Percentiles rank a stretch among this genome's conserved stretches.
Evolutionary conservation across 2,888 invertebrate genomes (phyloP).

Genomic region (Ophioninae sp.): DNA sequence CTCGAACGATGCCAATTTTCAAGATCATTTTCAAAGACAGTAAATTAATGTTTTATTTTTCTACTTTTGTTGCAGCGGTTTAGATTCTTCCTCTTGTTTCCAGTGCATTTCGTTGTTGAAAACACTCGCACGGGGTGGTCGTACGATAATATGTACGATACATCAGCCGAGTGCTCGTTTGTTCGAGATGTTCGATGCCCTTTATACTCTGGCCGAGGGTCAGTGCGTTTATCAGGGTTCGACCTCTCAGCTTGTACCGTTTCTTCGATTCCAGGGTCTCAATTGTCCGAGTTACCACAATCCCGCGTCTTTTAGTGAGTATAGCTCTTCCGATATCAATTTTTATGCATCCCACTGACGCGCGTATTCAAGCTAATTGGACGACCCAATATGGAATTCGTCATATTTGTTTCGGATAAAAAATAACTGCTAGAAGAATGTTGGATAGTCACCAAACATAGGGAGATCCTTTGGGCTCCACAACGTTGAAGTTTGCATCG

Average conservation of each 20-base stretch:
- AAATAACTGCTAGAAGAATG: no score
- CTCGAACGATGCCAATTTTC: no score
- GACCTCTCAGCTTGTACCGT: constrained; percentile 91
- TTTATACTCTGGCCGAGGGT: constrained; percentile 96
- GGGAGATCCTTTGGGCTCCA: no score
- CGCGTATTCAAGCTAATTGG: no score
- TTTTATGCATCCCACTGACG: neutral
- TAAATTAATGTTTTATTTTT: constrained; percentile 3
- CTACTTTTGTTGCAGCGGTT: constrained; percentile 84
- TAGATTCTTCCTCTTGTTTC: constrained; percentile 97
- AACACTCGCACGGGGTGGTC: constrained; percentile 92
- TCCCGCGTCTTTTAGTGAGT: constrained; percentile 94
- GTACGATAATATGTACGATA: constrained; percentile 97
- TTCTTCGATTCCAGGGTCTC: constrained; percentile 89
- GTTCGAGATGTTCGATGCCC: constrained; percentile 97
- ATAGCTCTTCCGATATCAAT: neutral
- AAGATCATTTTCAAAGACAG: neutral
- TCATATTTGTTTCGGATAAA: no score
- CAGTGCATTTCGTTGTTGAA: constrained; percentile 95
- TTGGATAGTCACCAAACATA: no score
- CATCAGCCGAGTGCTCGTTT: constrained; percentile 98
- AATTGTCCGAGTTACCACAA: constrained; percentile 98
- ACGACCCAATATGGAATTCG: no score
- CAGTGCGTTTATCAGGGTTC: constrained; percentile 97
- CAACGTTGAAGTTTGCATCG: no score